These are phyloP conservation scores for Ryuthela nishihirai DNA, from an alignment of 2,888 invertebrate genomes.

Conservation along the genomic window DNA sequence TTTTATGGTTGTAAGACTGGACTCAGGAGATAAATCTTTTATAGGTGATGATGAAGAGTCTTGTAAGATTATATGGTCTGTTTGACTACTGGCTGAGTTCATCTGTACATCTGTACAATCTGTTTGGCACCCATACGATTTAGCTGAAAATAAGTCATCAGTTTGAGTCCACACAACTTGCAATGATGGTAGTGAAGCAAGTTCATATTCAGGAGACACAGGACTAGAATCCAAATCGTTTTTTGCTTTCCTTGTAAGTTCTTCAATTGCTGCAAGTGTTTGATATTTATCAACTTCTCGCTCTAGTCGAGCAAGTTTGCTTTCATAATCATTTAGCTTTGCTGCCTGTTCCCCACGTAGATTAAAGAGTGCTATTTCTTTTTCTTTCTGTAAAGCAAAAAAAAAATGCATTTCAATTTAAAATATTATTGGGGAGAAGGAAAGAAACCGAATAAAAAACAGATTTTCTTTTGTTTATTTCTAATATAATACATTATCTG, in stretches of 20 bases:
- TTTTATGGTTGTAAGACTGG: slow-evolving; percentile 6
- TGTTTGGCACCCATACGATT: slow-evolving; percentile 29
- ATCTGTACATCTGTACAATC: too few species aligned
- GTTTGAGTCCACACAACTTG: slow-evolving; percentile 5
- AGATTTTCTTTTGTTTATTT: too few species aligned
- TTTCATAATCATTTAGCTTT: slow-evolving; percentile 50
- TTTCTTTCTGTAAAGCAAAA: slow-evolving; percentile 45
- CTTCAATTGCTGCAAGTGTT: slow-evolving; percentile 58
- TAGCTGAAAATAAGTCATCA: slow-evolving; percentile 15
- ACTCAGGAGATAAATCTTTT: slow-evolving; percentile 11
- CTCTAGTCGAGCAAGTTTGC: slow-evolving; percentile 53
- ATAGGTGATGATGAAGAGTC: slow-evolving; percentile 27
- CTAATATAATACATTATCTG: too few species aligned
- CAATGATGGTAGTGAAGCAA: slow-evolving; percentile 20
- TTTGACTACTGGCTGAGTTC: too few species aligned
- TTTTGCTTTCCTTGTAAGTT: slow-evolving; percentile 57
- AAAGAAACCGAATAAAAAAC: too few species aligned
- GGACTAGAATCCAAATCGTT: slow-evolving; percentile 54
- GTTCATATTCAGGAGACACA: slow-evolving; percentile 23
- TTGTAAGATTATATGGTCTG: too few species aligned
- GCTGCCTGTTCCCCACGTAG: slow-evolving; percentile 51
- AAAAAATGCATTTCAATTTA: too few species aligned
- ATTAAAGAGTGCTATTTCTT: slow-evolving; percentile 41
- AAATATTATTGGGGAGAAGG: too few species aligned
- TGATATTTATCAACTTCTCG: slow-evolving; percentile 59